A percentile compares a stretch with the other conserved stretches of the same genome.
Conservation (phyloP, 2,797 vertebrate genomes). For the Trachurus trachurus region DNA sequence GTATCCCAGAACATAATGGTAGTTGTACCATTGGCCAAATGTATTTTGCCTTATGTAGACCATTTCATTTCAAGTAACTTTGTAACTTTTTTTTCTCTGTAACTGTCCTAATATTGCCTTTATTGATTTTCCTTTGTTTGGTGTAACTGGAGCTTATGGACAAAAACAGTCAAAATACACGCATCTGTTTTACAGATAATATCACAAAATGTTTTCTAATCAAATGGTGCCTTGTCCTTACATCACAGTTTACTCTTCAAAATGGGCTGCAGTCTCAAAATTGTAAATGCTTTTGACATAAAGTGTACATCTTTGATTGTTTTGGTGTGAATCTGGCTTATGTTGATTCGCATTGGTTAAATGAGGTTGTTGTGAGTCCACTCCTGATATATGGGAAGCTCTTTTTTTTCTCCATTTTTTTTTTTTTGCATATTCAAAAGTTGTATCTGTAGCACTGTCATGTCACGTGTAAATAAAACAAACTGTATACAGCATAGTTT, state of each 20-base stretch:
- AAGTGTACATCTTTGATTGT: slow-evolving; percentile 38
- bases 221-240: slow-evolving; percentile 79
- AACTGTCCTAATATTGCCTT: slow-evolving; percentile 29
- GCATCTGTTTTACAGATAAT: slow-evolving; percentile 35
- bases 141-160: slow-evolving; percentile 43
- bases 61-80: slow-evolving; percentile 16
- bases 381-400: slow-evolving; percentile 27
- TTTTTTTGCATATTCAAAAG: slow-evolving; percentile 55
- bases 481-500: slow-evolving; percentile 32
- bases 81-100: not conserved
- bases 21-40: slow-evolving; percentile 34
- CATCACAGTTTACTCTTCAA: slow-evolving; percentile 31
- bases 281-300: slow-evolving; percentile 45
- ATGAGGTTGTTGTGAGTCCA: slow-evolving; percentile 36
- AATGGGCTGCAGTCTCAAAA: slow-evolving; percentile 38
- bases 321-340: slow-evolving; percentile 48
- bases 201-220: slow-evolving; percentile 48
- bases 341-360: slow-evolving; percentile 40
- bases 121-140: slow-evolving; percentile 33
- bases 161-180: slow-evolving; percentile 54
- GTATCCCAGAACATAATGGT: slow-evolving; percentile 27
- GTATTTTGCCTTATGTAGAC: slow-evolving; percentile 50
- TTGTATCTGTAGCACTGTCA: slow-evolving; percentile 56
- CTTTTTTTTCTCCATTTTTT: slow-evolving; percentile 27
- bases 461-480: slow-evolving; percentile 74